phyloP scores from a whole-genome alignment of 2,113 vertebrate species.

The Corythoichthys haematopterus region DNA sequence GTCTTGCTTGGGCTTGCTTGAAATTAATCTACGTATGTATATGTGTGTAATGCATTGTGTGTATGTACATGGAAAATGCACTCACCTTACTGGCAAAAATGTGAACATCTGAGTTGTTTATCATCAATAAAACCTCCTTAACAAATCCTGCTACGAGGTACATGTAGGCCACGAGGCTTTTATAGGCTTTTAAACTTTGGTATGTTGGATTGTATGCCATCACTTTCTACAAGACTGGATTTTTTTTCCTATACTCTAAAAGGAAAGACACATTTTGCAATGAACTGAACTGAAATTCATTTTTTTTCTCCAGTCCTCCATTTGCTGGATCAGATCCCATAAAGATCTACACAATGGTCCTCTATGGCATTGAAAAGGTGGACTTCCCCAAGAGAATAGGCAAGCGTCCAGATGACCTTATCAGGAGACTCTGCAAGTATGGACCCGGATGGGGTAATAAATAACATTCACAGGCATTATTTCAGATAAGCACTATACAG shows the following conservation, averaged over 20 bases:
- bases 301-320: conserved; percentile 60
- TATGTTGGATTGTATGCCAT: no score
- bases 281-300: background rate
- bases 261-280: background rate
- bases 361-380: conserved; percentile 74
- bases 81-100: no score
- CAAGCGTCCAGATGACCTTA: conserved; percentile 72
- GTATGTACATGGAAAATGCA: no score
- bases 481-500: background rate
- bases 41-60: no score
- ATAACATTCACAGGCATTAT: background rate
- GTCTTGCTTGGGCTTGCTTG: no score
- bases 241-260: background rate
- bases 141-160: no score
- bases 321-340: conserved; percentile 73
- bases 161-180: no score
- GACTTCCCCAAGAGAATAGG: conserved; percentile 71
- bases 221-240: no score
- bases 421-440: conserved; percentile 74
- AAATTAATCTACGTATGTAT: no score
- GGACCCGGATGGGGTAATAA: conserved; percentile 4
- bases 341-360: conserved; percentile 75
- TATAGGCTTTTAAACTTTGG: no score
- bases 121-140: no score
- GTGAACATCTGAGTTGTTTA: no score